Base-by-base conservation (phyloP, 1,140 invertebrate genomes). In the Hermatobates lingyangjiaoensis region DNA sequence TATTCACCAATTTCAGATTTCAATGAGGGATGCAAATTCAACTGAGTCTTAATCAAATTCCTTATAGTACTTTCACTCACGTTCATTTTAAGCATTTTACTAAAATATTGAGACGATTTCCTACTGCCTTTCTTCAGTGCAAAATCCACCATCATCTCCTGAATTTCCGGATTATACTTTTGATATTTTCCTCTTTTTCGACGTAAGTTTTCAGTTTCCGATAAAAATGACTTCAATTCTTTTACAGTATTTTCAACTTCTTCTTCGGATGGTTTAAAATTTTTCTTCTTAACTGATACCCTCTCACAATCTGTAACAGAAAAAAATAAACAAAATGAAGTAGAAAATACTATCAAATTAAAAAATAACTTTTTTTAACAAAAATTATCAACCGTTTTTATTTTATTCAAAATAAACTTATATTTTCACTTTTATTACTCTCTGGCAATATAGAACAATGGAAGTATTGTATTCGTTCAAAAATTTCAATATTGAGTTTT, bases 61-160 rank as follows among this genome's bases (percentile, higher is more conserved):
- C 66, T 54, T 21, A 67, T 59, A 25, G 63, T 66, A 54, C 63
- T 65, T 48, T 66, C 62, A 59, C 60, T 64, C 14, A 66, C 60
- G 10, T 55, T 47, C 15, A 53, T 57, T 24, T 62, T 63, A 14
- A 65, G 53, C n/a, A 45, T 10, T 40, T 64, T 59, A 2, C 61
- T 58, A 50, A 63, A 67, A 53, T 63, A 57, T 18, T 58, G 52
- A 23, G 63, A 58, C 10, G 65, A 59, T 14, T 57, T 51, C 24
- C 30, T 52, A 48, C 58, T 63, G 18, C 64, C 64, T 57, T 62
- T 57, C 42, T 62, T 59, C 28, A 59, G 50, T 5, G 64, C 64
- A 55, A 58, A 59, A 10, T 48, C 54, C 27, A 63, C 65, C 50
- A 67, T 67, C 45, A 64, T 58, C 48, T 66, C 62, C 30, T 64